Conservation (phyloP, 2,888 invertebrate genomes). For the Congeria kusceri region DNA sequence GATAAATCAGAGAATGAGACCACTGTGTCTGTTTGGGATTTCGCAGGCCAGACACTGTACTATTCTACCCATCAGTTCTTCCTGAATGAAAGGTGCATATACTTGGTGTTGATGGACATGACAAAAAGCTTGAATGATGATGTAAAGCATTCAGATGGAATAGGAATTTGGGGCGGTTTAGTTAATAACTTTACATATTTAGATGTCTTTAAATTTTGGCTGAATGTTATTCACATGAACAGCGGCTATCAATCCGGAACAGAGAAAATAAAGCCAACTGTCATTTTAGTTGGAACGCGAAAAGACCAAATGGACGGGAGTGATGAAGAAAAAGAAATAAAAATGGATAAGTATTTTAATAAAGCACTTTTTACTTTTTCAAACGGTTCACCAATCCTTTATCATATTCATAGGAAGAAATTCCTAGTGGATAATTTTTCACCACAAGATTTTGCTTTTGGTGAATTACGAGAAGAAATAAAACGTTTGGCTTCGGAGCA, state of each 20-base stretch:
- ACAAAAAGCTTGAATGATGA: constrained; percentile 8
- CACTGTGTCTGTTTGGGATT: constrained; percentile 55
- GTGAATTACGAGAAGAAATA: constrained; percentile 27
- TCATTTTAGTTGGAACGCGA: constrained; percentile 54
- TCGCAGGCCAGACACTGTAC: constrained; percentile 49
- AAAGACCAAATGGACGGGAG: constrained; percentile 36
- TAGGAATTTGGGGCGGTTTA: constrained; percentile 4
- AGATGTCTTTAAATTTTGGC: constrained; percentile 60
- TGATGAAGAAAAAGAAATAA: constrained; percentile 32
- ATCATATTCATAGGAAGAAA: constrained; percentile 31
- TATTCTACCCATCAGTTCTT: constrained; percentile 62
- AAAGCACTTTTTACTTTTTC: constrained; percentile 42
- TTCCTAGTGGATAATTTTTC: constrained; percentile 35
- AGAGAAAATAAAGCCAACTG: constrained; percentile 24
- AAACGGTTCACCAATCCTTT: neutral
- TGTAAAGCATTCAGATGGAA: neutral
- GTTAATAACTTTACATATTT: constrained; percentile 35
- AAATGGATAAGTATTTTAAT: constrained; percentile 45
- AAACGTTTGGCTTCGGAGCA: constrained; percentile 32
- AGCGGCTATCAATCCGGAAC: constrained; percentile 6
- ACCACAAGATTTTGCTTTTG: constrained; percentile 15
- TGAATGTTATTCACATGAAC: constrained; percentile 53
- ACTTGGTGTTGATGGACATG: constrained; percentile 49
- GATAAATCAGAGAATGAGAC: neutral
- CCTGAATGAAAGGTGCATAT: constrained; percentile 52